These are phyloP conservation scores for Xiphophorus birchmanni DNA, from an alignment of 2,797 vertebrate genomes.

Conservation along the genomic window DNA sequence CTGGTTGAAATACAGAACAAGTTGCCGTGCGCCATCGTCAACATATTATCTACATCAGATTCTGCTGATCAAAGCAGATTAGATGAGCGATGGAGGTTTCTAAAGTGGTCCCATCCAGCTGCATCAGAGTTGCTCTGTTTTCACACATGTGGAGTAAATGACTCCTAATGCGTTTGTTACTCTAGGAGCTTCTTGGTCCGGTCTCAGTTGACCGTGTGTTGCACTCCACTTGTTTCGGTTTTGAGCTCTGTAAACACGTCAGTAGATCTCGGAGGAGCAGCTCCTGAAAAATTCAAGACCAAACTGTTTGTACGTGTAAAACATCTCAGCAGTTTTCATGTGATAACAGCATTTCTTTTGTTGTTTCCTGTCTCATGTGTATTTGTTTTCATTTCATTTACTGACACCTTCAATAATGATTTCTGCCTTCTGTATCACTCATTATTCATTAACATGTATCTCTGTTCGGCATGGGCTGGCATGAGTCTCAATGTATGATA, in stretches of 20 bases:
- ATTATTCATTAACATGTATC: constrained; percentile 12
- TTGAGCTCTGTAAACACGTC: background rate
- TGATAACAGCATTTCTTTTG: background rate
- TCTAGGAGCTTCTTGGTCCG: background rate
- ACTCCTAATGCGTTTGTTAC: background rate
- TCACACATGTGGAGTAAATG: background rate
- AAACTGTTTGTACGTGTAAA: background rate
- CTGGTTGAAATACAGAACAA: background rate
- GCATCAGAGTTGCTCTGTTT: constrained; percentile 6
- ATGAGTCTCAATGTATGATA: background rate
- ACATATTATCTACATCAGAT: background rate
- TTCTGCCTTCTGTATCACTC: constrained; percentile 29
- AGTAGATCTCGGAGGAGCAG: background rate
- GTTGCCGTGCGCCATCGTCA: background rate
- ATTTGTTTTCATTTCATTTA: constrained; percentile 19
- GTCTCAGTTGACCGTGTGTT: background rate
- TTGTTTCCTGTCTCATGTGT: background rate
- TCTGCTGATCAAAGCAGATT: constrained; percentile 2
- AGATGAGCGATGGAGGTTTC: background rate
- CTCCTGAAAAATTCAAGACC: background rate
- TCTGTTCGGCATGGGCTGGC: background rate
- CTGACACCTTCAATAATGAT: constrained; percentile 9
- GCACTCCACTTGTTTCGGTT: background rate
- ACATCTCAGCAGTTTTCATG: background rate
- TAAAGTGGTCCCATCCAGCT: constrained; percentile 4